Conservation (phyloP, 2,888 invertebrate genomes). For the Silvanus unidentatus region DNA sequence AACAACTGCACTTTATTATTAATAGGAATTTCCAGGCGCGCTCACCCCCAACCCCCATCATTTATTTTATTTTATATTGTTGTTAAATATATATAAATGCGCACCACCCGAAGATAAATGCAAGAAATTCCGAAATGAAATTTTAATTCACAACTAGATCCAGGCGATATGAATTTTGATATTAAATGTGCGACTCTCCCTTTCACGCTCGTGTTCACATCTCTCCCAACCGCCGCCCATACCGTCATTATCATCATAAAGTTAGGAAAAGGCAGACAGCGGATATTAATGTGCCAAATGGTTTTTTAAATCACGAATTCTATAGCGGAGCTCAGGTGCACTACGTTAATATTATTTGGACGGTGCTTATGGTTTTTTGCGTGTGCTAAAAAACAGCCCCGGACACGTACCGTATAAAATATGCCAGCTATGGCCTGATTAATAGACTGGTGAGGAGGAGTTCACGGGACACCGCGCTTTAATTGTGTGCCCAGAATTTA, state of each 20-base stretch:
- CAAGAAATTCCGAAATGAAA: conserved; percentile 11
- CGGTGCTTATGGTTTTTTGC: too few species aligned
- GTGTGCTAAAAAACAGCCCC: too few species aligned
- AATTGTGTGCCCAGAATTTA: too few species aligned
- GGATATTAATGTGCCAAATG: conserved; percentile 14
- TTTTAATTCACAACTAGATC: conserved; percentile 13
- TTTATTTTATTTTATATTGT: background rate
- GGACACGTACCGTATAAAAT: background rate
- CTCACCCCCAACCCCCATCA: background rate
- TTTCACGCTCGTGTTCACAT: background rate
- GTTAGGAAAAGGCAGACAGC: conserved; percentile 3
- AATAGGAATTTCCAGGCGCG: too few species aligned
- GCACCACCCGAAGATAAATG: conserved; percentile 1
- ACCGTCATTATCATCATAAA: too few species aligned
- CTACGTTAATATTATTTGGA: background rate
- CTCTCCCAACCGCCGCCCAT: too few species aligned
- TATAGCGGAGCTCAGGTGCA: background rate
- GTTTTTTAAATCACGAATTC: conserved; percentile 11
- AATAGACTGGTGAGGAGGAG: background rate
- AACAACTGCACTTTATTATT: too few species aligned
- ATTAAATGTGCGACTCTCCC: conserved; percentile 10
- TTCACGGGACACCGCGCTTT: too few species aligned
- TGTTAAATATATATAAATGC: conserved; percentile 3
- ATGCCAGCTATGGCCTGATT: background rate
- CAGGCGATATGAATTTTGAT: conserved; percentile 14